Conservation (phyloP, 2,113 vertebrate genomes). For the Elephantulus edwardii region DNA sequence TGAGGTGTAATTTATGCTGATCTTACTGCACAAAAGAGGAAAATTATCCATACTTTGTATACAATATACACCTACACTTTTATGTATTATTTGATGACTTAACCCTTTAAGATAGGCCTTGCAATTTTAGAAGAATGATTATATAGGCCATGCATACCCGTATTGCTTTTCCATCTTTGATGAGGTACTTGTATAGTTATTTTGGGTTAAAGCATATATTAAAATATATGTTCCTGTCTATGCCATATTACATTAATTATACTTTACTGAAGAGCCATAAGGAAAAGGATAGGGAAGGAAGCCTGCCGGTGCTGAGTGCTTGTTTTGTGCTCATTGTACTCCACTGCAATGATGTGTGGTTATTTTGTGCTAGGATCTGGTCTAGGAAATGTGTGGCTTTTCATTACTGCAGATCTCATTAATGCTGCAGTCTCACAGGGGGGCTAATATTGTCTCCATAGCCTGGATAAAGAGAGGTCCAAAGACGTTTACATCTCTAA, state of each 20-base stretch:
- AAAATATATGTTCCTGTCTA: neutral
- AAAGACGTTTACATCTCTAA: constrained; percentile 5
- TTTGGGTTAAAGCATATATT: constrained; percentile 14
- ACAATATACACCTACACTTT: neutral
- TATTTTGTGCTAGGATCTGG: neutral
- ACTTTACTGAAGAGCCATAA: neutral
- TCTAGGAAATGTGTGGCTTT: neutral
- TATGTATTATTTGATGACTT: neutral
- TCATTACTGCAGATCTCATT: neutral
- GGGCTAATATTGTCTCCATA: neutral
- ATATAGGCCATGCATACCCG: neutral
- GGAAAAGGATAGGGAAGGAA: neutral
- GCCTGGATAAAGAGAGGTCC: constrained; percentile 13
- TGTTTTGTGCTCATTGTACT: neutral
- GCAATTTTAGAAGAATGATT: neutral
- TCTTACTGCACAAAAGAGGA: neutral
- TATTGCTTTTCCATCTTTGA: neutral
- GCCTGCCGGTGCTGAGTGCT: neutral
- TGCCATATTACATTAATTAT: neutral
- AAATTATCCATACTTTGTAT: neutral
- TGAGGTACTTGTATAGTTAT: neutral
- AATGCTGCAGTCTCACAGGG: neutral
- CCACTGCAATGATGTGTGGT: too few relatives aligned
- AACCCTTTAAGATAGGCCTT: neutral
- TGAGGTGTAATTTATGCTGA: neutral